Conservation (phyloP, 2,113 vertebrate genomes). For the Pandion haliaetus region DNA sequence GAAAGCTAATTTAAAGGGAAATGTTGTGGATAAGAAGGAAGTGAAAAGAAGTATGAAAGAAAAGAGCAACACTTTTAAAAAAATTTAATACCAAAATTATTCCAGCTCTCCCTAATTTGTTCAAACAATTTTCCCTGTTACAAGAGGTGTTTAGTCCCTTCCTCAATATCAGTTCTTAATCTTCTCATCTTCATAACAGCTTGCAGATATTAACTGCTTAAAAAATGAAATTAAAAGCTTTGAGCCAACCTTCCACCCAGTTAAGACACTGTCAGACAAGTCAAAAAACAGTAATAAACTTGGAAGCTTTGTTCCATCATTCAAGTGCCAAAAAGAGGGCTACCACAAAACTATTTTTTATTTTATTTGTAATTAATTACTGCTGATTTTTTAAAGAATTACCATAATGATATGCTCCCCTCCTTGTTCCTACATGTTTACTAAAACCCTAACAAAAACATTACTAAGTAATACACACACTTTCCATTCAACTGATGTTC, state of each 20-base stretch:
- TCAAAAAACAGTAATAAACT: neutral
- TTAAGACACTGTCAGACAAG: neutral
- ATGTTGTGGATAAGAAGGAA: neutral
- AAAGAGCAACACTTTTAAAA: neutral
- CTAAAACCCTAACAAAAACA: neutral
- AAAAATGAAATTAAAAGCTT: neutral
- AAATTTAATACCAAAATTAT: accelerated
- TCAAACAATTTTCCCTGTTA: neutral
- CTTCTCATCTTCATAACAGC: neutral
- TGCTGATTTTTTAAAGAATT: neutral
- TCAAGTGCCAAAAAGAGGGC: neutral
- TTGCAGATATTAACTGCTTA: neutral
- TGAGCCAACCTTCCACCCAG: neutral
- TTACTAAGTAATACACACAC: neutral
- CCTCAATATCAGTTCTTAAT: neutral
- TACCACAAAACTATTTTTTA: neutral
- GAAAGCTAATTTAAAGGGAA: neutral
- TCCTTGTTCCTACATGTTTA: neutral
- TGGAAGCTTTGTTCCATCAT: neutral
- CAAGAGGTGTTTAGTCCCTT: neutral
- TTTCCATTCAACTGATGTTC: neutral
- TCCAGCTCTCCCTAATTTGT: neutral
- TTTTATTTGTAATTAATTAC: neutral
- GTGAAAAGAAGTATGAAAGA: neutral
- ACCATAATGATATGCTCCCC: neutral